Evolutionary conservation across 2,888 invertebrate species (phyloP), one percentile per base, ranked within the genome.

Genomic region (Eupithecia centaureata): DNA sequence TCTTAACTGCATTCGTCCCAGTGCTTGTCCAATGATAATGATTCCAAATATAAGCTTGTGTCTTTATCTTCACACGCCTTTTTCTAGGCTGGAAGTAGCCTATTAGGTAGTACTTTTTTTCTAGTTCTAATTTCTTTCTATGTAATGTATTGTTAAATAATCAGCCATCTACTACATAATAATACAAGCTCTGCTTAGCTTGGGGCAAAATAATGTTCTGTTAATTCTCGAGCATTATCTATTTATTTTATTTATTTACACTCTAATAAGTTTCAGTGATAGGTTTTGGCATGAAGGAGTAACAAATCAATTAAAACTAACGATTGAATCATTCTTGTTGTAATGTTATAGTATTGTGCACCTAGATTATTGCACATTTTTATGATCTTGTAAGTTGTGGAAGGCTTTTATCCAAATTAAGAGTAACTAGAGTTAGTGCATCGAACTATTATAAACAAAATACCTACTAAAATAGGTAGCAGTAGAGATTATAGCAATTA

Each of bases 1-100:
- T 67, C 58, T 54, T 60, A 32, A 38, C 18, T 32, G n/a, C 5
- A 52, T 27, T 52, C 25, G 15, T 27, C 27, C 25, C 25, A 52
- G 27, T 15, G 7, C 27, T 25, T 27, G 25, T 25, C 13, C 52
- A 27, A 52, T 27, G 25, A 25, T 51, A 13, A 52, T 52, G 22
- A 47, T 47, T 47, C 47, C 47, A 47, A 47, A 47, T 22, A 47
- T 47, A 47, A 47, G 22, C 47, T 22, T 47, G 12, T 2, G 22
- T n/a, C n/a, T n/a, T n/a, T n/a, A n/a, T n/a, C n/a, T n/a, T n/a
- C n/a, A n/a, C 18, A 7, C 38, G 42, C 8, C 18, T 10, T 47
- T 47, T 18, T 42, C n/a, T 42, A 18, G 2, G 7, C n/a, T 42
- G 38, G 18, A 42, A n/a, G 38, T 35, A 35, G 35, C 15, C 2